A percentile compares a stretch with the other conserved stretches of the same genome.
These are phyloP conservation scores for Chrysaora quinquecirrha DNA, from an alignment of 30 jellyfish, hydroid and myxozoan species.

Conservation along the genomic window DNA sequence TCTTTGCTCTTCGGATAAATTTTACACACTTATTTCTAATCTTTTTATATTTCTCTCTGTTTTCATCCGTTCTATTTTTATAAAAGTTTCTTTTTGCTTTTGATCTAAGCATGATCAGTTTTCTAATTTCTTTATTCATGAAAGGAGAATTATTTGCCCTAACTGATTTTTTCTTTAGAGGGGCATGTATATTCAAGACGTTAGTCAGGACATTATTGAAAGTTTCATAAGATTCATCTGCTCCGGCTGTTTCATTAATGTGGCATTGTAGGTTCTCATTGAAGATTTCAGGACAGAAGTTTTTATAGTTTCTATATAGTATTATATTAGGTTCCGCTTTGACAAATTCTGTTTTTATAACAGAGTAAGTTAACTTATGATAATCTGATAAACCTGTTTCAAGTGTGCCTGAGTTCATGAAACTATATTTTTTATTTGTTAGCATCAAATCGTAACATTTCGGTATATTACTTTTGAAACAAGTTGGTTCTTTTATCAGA, in stretches of 20 bases:
- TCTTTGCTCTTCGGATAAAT: neutral
- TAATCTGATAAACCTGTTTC: neutral
- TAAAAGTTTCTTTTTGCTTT: neutral
- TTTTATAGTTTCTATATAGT: neutral
- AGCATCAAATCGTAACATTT: neutral
- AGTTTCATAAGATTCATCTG: too few species aligned
- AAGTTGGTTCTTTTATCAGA: neutral
- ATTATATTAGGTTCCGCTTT: neutral
- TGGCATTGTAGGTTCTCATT: too few species aligned
- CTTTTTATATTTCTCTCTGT: neutral
- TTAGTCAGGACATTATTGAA: too few species aligned
- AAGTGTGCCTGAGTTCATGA: neutral
- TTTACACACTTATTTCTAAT: conserved; percentile 16
- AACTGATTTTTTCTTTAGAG: too few species aligned
- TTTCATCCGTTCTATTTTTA: neutral
- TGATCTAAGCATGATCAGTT: neutral
- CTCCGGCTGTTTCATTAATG: too few species aligned
- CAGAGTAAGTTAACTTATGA: neutral
- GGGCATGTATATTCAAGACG: too few species aligned
- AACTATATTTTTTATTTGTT: neutral
- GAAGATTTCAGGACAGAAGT: neutral
- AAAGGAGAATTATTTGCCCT: neutral
- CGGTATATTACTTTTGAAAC: neutral
- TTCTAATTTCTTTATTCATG: neutral
- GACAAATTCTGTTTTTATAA: neutral